Conservation (phyloP, 2,113 vertebrate species). For the Ondatra zibethicus region DNA sequence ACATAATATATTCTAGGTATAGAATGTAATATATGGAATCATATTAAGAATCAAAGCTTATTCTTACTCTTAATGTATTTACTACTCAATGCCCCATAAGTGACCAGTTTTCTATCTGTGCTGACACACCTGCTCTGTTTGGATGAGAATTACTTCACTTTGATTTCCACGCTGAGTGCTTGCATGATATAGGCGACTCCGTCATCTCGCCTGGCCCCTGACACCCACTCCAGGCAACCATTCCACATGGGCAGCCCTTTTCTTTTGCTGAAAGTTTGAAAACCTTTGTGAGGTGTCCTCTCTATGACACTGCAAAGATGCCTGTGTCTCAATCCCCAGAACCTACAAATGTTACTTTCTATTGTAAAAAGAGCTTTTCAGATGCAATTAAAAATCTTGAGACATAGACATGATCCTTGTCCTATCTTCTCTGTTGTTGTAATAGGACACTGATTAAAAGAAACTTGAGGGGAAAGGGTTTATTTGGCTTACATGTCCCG, state of each 20-base stretch:
- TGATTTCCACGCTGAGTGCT: background rate
- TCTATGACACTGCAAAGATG: background rate
- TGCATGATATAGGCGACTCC: background rate
- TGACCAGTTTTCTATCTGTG: background rate
- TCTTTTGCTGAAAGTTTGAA: background rate
- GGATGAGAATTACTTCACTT: background rate
- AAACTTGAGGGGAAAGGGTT: background rate
- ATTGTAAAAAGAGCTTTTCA: background rate
- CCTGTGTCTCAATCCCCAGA: background rate
- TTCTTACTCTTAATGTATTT: background rate
- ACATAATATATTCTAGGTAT: background rate
- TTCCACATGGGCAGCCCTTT: background rate
- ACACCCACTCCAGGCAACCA: background rate
- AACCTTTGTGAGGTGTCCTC: background rate
- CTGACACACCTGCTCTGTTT: background rate
- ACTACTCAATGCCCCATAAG: background rate
- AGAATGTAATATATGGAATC: background rate
- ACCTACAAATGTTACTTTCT: background rate
- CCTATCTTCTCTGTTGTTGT: background rate
- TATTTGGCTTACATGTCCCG: background rate
- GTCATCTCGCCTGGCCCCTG: background rate
- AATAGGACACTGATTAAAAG: background rate
- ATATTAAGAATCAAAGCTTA: background rate
- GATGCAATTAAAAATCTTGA: background rate
- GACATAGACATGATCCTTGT: background rate